These are phyloP conservation scores for Phaethornis superciliosus DNA, from an alignment of 2,113 vertebrate species.

Conservation along the genomic window DNA sequence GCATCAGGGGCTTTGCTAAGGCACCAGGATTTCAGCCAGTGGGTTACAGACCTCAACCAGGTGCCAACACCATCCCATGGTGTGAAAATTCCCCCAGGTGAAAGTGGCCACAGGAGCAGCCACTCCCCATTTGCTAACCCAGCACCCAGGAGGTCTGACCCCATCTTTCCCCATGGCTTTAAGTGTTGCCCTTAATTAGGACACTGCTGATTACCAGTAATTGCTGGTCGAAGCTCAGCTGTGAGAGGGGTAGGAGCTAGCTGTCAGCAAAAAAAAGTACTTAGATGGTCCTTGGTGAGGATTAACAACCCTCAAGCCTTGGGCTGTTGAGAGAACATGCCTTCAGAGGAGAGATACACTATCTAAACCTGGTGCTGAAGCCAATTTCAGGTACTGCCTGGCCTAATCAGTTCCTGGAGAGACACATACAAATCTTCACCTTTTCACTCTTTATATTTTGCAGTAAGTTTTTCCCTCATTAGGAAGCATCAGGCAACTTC, in stretches of 20 bases:
- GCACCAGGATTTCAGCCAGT: not conserved
- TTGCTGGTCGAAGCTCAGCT: not conserved
- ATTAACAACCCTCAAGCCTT: not conserved
- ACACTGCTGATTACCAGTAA: not conserved
- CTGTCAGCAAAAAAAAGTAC: not conserved
- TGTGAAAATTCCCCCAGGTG: not conserved
- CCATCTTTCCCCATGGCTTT: not conserved
- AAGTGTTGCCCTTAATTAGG: not conserved
- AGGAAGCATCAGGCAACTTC: conserved; percentile 17
- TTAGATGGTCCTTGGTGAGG: not conserved
- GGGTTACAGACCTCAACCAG: not conserved
- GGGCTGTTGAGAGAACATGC: not conserved
- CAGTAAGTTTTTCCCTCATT: not conserved
- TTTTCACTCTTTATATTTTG: not conserved
- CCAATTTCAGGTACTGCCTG: not conserved
- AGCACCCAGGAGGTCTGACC: not conserved
- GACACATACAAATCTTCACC: not conserved
- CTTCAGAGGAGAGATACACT: not conserved
- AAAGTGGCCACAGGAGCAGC: not conserved
- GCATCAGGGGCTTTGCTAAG: not conserved
- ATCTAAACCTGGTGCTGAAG: not conserved
- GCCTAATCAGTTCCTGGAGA: not conserved
- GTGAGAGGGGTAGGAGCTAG: not conserved
- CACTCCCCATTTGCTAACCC: not conserved
- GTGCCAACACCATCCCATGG: not conserved